phyloP scores from a whole-genome alignment of 2,888 invertebrate species.

The Sycophila texana region DNA sequence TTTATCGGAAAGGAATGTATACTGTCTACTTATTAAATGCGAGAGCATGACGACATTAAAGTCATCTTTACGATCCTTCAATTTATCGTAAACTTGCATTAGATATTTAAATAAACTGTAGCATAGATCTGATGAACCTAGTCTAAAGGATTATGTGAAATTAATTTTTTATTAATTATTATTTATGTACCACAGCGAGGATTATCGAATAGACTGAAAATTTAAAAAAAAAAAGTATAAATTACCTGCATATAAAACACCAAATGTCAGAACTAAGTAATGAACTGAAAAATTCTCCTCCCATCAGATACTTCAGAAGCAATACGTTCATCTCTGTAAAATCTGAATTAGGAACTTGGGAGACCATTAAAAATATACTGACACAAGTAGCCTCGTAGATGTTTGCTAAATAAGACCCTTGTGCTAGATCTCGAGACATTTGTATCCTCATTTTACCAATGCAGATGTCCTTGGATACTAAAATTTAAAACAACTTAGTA shows the following conservation, averaged over 20 bases:
- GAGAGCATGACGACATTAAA: conserved; percentile 64
- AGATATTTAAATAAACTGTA: conserved; percentile 66
- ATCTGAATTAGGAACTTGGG: conserved; percentile 60
- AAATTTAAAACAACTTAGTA: not conserved
- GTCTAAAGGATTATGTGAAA: conserved; percentile 57
- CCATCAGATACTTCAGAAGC: conserved; percentile 68
- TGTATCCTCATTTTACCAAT: conserved; percentile 60
- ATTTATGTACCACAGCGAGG: not conserved
- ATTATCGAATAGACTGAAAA: not conserved
- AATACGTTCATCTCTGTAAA: conserved; percentile 63
- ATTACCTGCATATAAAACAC: conserved; percentile 68
- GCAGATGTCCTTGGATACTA: conserved; percentile 65
- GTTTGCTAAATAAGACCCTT: conserved; percentile 53
- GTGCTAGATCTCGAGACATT: conserved; percentile 51
- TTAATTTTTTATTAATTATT: not conserved
- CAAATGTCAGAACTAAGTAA: conserved; percentile 68
- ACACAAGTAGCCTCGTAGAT: conserved; percentile 69
- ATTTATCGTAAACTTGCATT: conserved; percentile 61
- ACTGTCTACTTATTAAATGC: conserved; percentile 66
- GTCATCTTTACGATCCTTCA: conserved; percentile 61
- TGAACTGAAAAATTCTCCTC: conserved; percentile 66
- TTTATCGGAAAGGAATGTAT: conserved; percentile 63
- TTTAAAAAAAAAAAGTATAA: not conserved
- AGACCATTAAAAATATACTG: conserved; percentile 62
- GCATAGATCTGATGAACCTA: conserved; percentile 65